phyloP scores from a whole-genome alignment of 2,888 invertebrate species.

The Ophion ellenae region DNA sequence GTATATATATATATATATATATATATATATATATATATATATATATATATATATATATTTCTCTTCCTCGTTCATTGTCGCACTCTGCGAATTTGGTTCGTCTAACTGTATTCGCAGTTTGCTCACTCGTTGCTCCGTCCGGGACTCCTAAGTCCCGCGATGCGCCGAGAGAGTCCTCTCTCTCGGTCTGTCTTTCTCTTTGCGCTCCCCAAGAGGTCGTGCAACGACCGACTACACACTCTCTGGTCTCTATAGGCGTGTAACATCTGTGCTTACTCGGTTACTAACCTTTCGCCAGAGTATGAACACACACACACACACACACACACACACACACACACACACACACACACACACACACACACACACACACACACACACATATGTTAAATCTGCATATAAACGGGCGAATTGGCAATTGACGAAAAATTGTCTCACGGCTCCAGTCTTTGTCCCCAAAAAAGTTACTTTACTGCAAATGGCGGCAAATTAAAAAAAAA shows the following conservation, averaged over 20 bases:
- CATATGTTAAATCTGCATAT: background rate
- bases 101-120: slow-evolving; percentile 81
- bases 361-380: background rate
- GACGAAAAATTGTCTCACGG: background rate
- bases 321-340: background rate
- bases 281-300: slow-evolving; percentile 52
- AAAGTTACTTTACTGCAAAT: background rate
- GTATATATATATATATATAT: slow-evolving; percentile 62
- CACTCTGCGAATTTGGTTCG: slow-evolving; percentile 81
- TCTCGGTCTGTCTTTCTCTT: slow-evolving; percentile 27
- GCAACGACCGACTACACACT: slow-evolving; percentile 59
- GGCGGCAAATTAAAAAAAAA: background rate
- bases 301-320: background rate
- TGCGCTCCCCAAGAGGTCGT: slow-evolving; percentile 58
- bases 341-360: background rate
- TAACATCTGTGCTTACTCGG: slow-evolving; percentile 49
- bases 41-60: slow-evolving; percentile 52
- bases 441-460: too few species aligned
- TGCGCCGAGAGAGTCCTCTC: slow-evolving; percentile 50
- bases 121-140: slow-evolving; percentile 67
- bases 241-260: slow-evolving; percentile 47
- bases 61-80: slow-evolving; percentile 81
- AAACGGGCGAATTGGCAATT: background rate
- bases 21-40: slow-evolving; percentile 63
- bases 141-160: slow-evolving; percentile 65